These are phyloP conservation scores for Takifugu bimaculatus DNA, from an alignment of 2,113 vertebrate genomes.

Conservation along the genomic window DNA sequence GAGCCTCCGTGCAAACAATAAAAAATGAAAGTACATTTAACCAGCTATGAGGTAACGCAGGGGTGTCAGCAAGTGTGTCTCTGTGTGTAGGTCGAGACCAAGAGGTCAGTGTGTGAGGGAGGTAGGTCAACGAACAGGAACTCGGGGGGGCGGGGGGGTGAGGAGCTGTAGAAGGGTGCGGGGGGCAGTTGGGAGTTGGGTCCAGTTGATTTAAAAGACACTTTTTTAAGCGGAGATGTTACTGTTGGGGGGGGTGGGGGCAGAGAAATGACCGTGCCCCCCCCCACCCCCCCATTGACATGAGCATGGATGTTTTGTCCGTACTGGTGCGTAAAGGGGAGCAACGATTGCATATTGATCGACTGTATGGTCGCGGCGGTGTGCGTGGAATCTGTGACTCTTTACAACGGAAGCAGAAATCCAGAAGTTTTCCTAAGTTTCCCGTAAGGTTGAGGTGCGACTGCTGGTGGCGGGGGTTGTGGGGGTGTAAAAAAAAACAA, in stretches of 20 bases:
- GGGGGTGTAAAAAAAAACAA: background rate
- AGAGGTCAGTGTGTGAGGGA: conserved; percentile 45
- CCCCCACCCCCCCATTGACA: conserved; percentile 27
- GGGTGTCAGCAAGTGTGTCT: conserved; percentile 1
- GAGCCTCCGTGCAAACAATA: background rate
- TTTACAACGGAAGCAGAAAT: background rate
- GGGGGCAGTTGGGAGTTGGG: no score
- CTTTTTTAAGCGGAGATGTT: conserved; percentile 11
- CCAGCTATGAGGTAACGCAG: conserved; percentile 30
- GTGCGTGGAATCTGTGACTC: background rate
- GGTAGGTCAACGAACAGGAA: conserved; percentile 48
- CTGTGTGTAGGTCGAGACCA: conserved; percentile 8
- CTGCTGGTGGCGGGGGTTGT: conserved; percentile 46
- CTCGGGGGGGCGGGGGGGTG: conserved; percentile 8
- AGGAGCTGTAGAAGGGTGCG: background rate
- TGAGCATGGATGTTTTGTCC: conserved; percentile 26
- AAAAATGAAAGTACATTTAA: conserved; percentile 9
- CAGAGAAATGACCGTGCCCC: conserved; percentile 15
- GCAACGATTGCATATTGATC: conserved; percentile 50
- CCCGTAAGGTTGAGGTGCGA: conserved; percentile 15
- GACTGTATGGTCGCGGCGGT: conserved; percentile 28
- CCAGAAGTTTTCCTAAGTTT: no score
- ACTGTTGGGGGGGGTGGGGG: conserved; percentile 1
- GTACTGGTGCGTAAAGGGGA: conserved; percentile 11
- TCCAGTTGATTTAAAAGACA: no score